Evolutionary conservation across 2,888 invertebrate species (phyloP).

Genomic region (Ceratothoa steindachneri): DNA sequence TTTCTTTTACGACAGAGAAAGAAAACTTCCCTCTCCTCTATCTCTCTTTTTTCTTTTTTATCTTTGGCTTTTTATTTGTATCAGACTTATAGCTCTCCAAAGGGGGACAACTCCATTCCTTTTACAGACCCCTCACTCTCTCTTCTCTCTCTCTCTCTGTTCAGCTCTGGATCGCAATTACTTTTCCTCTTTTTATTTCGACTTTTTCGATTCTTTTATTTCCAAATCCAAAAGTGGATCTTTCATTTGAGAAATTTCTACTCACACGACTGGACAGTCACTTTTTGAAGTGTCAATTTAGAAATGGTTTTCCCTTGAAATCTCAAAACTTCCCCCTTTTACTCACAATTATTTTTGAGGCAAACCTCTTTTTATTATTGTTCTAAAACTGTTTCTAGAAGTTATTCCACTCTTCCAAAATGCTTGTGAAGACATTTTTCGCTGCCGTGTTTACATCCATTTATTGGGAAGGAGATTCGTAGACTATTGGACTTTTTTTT

Average conservation of each 20-base stretch:
- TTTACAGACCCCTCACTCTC: background rate
- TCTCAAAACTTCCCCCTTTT: background rate
- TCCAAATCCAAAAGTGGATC: background rate
- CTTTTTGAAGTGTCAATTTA: slow-evolving; percentile 37
- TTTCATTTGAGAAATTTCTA: background rate
- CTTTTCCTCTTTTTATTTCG: background rate
- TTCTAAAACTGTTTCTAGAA: too few relatives aligned
- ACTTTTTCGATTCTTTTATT: background rate
- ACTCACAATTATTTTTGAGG: background rate
- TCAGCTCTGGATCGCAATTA: background rate
- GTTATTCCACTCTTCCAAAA: background rate
- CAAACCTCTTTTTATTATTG: too few relatives aligned
- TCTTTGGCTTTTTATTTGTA: background rate
- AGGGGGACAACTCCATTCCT: background rate
- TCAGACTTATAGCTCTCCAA: background rate
- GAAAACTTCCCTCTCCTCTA: background rate
- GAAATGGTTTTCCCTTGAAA: slow-evolving; percentile 19
- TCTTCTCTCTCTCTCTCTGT: slow-evolving; percentile 4
- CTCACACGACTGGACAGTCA: background rate
- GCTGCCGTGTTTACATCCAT: too few relatives aligned
- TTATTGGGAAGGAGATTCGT: too few relatives aligned
- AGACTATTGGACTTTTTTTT: too few relatives aligned
- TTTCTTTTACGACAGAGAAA: background rate
- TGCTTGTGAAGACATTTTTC: background rate
- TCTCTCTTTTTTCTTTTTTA: background rate